phyloP scores from a whole-genome alignment of 92 coral and sea anemone species.

The Micromussa lordhowensis region DNA sequence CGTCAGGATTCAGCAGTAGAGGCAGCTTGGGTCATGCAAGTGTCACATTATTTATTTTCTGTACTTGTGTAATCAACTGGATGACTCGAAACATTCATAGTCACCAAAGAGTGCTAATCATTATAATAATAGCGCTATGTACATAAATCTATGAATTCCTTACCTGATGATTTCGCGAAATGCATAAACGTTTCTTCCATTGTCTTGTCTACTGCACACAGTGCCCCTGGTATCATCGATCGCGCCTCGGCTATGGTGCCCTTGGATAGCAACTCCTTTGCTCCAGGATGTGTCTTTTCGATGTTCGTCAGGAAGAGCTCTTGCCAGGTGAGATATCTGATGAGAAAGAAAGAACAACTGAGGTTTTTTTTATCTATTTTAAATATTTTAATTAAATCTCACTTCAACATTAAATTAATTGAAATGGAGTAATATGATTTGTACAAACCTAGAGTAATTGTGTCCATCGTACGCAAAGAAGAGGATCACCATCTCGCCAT shows the following conservation, averaged over 20 bases:
- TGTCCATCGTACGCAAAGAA: conserved; percentile 57
- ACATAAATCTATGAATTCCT: neutral
- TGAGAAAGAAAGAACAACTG: neutral
- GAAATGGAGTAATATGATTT: neutral
- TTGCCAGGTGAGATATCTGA: conserved; percentile 37
- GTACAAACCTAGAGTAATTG: conserved; percentile 48
- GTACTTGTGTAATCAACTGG: too few relatives aligned
- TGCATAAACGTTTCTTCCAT: conserved; percentile 72
- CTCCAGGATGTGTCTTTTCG: conserved; percentile 56
- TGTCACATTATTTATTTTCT: too few relatives aligned
- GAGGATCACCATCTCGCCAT: conserved; percentile 48
- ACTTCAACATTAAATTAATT: neutral
- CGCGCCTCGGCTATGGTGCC: conserved; percentile 57
- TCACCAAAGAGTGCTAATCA: too few relatives aligned
- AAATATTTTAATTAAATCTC: too few relatives aligned
- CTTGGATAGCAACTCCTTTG: conserved; percentile 44
- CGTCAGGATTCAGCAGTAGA: too few relatives aligned
- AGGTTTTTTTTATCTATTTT: neutral
- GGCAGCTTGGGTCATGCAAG: too few relatives aligned
- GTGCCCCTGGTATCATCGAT: conserved; percentile 58
- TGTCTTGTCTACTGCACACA: conserved; percentile 66
- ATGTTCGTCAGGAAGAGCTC: conserved; percentile 52
- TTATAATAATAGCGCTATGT: too few relatives aligned
- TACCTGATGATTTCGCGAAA: conserved; percentile 65
- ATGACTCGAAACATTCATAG: too few relatives aligned